Evolutionary conservation across 2,888 invertebrate genomes (phyloP).

Genomic region (Uropetala carovei): DNA sequence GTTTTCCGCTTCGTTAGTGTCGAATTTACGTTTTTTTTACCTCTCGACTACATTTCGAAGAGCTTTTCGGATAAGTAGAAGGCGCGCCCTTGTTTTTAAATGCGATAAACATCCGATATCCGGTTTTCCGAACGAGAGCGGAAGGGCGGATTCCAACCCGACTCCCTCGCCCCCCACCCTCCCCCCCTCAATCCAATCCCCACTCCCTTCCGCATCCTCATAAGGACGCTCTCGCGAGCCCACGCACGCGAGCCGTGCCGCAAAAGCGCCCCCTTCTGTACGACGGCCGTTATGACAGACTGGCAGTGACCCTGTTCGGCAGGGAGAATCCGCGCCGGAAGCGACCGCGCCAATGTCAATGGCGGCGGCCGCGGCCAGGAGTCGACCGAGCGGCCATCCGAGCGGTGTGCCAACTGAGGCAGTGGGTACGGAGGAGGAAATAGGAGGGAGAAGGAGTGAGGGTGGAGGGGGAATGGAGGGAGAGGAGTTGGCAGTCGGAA

Average conservation of each 20-base stretch:
- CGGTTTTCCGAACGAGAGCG: conserved; percentile 34
- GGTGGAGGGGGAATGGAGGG: not conserved
- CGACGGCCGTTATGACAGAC: not conserved
- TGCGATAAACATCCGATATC: not conserved
- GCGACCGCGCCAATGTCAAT: conserved; percentile 34
- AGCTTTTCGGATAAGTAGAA: too few species aligned
- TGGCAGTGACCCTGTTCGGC: conserved; percentile 18
- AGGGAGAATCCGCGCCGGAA: not conserved
- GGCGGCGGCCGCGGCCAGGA: not conserved
- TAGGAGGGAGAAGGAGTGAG: not conserved
- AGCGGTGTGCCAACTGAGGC: conserved; percentile 31
- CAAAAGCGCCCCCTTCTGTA: not conserved
- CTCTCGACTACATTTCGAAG: too few species aligned
- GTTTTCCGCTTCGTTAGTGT: too few species aligned
- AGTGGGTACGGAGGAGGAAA: not conserved
- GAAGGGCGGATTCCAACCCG: conserved; percentile 22
- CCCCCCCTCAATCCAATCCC: too few species aligned
- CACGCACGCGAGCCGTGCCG: not conserved
- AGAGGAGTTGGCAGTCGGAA: not conserved
- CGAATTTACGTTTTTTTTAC: too few species aligned
- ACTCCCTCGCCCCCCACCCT: too few species aligned
- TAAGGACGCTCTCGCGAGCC: not conserved
- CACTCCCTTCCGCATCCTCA: not conserved
- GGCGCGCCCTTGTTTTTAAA: too few species aligned
- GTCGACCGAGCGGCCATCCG: not conserved